Evolutionary conservation across 2,113 vertebrate genomes (phyloP).

Genomic region (Ursus arctos): DNA sequence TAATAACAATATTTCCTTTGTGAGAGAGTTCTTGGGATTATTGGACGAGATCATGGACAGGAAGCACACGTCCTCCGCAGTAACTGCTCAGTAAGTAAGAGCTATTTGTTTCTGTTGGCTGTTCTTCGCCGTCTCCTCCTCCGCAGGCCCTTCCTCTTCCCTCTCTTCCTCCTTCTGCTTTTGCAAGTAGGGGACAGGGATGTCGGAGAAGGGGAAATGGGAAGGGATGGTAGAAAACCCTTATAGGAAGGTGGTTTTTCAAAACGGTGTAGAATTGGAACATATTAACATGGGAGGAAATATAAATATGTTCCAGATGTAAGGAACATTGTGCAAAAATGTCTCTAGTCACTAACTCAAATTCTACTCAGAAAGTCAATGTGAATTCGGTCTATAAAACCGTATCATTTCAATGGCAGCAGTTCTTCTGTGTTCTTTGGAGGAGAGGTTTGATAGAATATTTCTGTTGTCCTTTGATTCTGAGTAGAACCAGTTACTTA

Average conservation of each 20-base stretch:
- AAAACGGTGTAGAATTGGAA: not conserved
- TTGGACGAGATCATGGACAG: not conserved
- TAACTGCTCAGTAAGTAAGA: not conserved
- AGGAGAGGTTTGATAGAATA: not conserved
- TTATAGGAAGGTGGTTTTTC: not conserved
- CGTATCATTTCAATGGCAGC: not conserved
- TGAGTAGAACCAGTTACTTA: not conserved
- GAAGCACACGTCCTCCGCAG: not conserved
- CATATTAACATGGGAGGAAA: not conserved
- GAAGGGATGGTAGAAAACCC: not conserved
- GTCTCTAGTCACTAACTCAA: not conserved
- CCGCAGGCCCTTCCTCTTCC: no score
- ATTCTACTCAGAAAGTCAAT: slow-evolving; percentile 1
- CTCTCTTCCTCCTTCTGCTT: not conserved
- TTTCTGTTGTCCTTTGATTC: not conserved
- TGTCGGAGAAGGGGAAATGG: not conserved
- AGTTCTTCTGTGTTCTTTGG: not conserved
- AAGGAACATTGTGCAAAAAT: not conserved
- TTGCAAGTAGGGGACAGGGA: not conserved
- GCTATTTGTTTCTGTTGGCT: not conserved
- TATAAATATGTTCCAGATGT: not conserved
- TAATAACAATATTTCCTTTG: not conserved
- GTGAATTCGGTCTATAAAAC: not conserved
- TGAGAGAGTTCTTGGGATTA: not conserved
- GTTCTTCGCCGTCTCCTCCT: rapidly evolving